These are phyloP conservation scores for Andricus grossulariae DNA, from an alignment of 1,140 invertebrate species.

Conservation along the genomic window DNA sequence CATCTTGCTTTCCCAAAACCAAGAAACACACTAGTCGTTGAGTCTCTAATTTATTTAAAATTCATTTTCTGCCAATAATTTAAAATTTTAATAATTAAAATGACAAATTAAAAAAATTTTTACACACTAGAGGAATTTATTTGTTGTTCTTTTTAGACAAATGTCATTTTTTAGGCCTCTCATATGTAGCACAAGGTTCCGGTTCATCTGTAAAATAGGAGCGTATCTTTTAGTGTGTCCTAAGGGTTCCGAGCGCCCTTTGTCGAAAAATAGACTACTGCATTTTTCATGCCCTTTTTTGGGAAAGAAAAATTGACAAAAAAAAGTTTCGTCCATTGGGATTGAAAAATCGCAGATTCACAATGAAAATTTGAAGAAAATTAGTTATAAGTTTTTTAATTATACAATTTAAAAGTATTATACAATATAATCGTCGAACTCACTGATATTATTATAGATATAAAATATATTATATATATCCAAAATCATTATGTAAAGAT, in stretches of 20 bases:
- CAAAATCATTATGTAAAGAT: no score
- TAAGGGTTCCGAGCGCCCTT: background rate
- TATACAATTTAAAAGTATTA: no score
- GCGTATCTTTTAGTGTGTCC: background rate
- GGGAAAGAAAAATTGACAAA: no score
- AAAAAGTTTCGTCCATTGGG: no score
- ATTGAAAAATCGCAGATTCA: no score
- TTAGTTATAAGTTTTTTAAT: no score
- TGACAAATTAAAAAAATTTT: background rate
- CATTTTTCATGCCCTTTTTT: no score
- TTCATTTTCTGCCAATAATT: background rate
- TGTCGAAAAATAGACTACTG: background rate
- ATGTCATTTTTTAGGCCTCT: background rate
- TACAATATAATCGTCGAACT: no score
- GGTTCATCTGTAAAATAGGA: constrained; percentile 40
- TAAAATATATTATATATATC: no score
- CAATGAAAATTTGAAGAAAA: no score
- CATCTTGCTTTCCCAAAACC: background rate
- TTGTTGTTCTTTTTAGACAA: background rate
- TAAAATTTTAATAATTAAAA: background rate
- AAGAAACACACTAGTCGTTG: background rate
- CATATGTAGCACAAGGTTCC: constrained; percentile 53
- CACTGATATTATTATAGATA: no score
- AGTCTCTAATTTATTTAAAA: background rate
- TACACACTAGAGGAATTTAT: background rate